Percentiles rank a stretch among this genome's conserved stretches.
These are phyloP conservation scores for Corythaeola cristata DNA, from an alignment of 2,113 vertebrate genomes.

Conservation along the genomic window DNA sequence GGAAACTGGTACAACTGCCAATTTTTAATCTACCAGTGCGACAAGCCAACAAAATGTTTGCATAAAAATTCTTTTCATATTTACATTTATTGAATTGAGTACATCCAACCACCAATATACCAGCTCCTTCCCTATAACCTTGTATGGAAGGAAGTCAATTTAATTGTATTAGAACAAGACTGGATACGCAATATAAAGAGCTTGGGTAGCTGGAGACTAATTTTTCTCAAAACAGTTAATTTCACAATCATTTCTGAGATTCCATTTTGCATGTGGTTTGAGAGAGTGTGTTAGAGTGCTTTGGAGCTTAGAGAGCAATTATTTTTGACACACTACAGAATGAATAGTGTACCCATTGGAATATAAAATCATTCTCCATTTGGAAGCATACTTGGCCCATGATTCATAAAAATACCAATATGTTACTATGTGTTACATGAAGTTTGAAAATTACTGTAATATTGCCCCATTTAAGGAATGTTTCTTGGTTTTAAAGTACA, in stretches of 20 bases:
- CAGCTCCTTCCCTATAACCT: background rate
- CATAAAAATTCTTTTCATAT: constrained; percentile 55
- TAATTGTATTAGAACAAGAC: background rate
- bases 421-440: background rate
- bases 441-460: background rate
- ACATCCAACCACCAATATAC: background rate
- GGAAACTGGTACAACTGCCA: constrained; percentile 21
- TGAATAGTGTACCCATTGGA: constrained; percentile 55
- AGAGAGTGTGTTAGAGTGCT: constrained; percentile 62
- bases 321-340: constrained; percentile 49
- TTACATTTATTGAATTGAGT: constrained; percentile 21
- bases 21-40: background rate
- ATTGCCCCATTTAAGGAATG: background rate
- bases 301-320: constrained; percentile 70
- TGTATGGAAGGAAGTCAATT: background rate
- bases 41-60: constrained; percentile 56
- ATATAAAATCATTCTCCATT: constrained; percentile 51
- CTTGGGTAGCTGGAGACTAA: background rate
- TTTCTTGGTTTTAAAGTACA: background rate
- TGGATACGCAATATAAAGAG: constrained; percentile 4
- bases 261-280: constrained; percentile 47
- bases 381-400: constrained; percentile 9
- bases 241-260: constrained; percentile 34
- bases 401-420: constrained; percentile 18
- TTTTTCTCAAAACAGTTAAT: constrained; percentile 47